Base-by-base conservation (phyloP, 2,113 vertebrate genomes). In the Dipodomys spectabilis region DNA sequence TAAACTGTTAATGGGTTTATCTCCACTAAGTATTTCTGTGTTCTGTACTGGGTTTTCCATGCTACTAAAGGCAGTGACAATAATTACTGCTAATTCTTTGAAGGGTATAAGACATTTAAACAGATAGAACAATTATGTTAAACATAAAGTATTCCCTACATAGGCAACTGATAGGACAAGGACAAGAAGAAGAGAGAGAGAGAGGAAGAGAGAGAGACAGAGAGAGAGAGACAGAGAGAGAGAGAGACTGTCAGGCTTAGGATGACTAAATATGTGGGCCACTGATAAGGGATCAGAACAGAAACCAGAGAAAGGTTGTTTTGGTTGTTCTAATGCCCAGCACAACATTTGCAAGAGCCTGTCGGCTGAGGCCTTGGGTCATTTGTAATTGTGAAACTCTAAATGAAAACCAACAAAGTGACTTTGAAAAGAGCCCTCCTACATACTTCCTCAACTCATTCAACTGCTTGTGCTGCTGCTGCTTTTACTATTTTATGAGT, bases 401-500 rank as follows among this genome's bases (percentile, higher is more conserved):
- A 35, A 57, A 18, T 64, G 45, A 62, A 25, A 18, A 73, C 15
- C 53, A 57, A 2, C 57, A 18, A 25, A 15, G 32, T 60, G 35
- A 39, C 62, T 85, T 30, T 62, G 77, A 68, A 81, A 28, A 53
- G 28, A 30, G 9, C 20, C 2, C 15, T 19, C 28, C 39, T 0
- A 1, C 1, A 19, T 27, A 13, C n/a, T 32, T 69, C 45, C 69
- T 67, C 62, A 6, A 18, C 16, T 64, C 69, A 19, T 19, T 13
- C 44, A 44, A 7, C 49, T 35, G 1, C 7, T 1, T 0, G 3
- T 12, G 12, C 13, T 18, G 49, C 13, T n/a, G 28, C n/a, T 30
- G 8, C 6, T 60, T 28, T 22, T 2, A 19, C n/a, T 1, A 0
- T 32, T 72, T 53, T 27, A 20, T 35, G n/a, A 22, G 8, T 30